A percentile compares a stretch with the other conserved stretches of the same genome.
Evolutionary conservation across 1,140 invertebrate species (phyloP).

Genomic region (Hormaphis cornu): DNA sequence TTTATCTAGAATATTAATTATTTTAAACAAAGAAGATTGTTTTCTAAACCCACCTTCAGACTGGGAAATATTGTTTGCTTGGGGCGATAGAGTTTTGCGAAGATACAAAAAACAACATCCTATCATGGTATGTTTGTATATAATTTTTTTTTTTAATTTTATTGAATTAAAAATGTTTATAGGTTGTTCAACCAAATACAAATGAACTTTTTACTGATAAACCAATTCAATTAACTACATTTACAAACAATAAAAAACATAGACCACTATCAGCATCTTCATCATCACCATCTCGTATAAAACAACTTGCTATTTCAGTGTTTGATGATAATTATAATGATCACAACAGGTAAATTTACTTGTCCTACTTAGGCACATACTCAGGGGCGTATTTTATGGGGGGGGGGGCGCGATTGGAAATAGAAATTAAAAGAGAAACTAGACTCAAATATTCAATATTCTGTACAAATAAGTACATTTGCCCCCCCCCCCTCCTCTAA

Average conservation of each 20-base stretch:
- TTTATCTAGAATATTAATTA: conserved; percentile 60
- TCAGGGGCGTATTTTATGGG: not conserved
- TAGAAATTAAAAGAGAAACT: no score
- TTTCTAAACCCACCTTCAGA: conserved; percentile 62
- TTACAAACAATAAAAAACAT: conserved; percentile 30
- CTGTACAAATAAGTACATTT: no score
- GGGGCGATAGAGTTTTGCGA: conserved; percentile 61
- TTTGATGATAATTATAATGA: conserved; percentile 43
- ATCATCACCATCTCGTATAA: conserved; percentile 37
- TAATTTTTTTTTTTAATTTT: not conserved
- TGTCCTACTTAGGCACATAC: no score
- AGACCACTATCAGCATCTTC: conserved; percentile 24
- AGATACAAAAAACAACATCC: conserved; percentile 58
- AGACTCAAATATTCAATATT: no score
- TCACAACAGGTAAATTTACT: conserved; percentile 28
- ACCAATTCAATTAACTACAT: conserved; percentile 36
- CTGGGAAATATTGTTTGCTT: conserved; percentile 61
- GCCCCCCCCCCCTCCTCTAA: no score
- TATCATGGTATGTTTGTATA: conserved; percentile 43
- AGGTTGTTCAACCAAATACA: conserved; percentile 6
- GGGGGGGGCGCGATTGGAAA: no score
- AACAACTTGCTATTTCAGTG: conserved; percentile 43
- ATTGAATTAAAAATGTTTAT: not conserved
- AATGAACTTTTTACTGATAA: conserved; percentile 12
- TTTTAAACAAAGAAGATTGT: conserved; percentile 59